A percentile compares a stretch with the other conserved stretches of the same genome.
Evolutionary conservation across 2,888 invertebrate species (phyloP).

Genomic region (Megastigmus dorsalis): DNA sequence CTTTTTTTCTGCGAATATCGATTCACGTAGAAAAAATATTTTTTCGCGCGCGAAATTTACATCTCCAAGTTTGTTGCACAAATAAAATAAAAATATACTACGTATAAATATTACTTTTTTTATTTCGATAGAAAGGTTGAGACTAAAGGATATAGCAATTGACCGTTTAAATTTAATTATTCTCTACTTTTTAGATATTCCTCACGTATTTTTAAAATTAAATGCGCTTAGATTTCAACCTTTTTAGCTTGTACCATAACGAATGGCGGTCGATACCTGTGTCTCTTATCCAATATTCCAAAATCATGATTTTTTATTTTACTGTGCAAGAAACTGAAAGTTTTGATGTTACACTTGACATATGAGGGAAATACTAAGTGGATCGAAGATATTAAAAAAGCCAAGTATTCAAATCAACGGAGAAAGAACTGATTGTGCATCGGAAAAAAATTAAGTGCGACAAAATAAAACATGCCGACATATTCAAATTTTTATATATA

Average conservation of each 20-base stretch:
- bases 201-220: too few relatives aligned
- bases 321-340: background rate
- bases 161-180: too few relatives aligned
- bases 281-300: background rate
- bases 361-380: background rate
- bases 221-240: too few relatives aligned
- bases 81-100: background rate
- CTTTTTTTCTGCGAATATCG: constrained; percentile 22
- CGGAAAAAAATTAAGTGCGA: constrained; percentile 41
- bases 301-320: background rate
- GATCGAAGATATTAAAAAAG: background rate
- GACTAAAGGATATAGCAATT: too few relatives aligned
- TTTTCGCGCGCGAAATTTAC: constrained; percentile 13
- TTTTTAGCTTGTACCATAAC: too few relatives aligned
- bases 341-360: background rate
- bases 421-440: constrained; percentile 18
- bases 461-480: constrained; percentile 58
- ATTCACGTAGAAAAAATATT: constrained; percentile 12
- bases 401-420: background rate
- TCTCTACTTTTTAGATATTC: too few relatives aligned
- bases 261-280: too few relatives aligned
- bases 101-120: too few relatives aligned
- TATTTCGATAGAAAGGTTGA: too few relatives aligned
- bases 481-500: constrained; percentile 64
- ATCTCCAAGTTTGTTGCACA: background rate